A percentile compares a stretch with the other conserved stretches of the same genome.
These are phyloP conservation scores for Cygnus atratus DNA, from an alignment of 2,113 vertebrate genomes.

Conservation along the genomic window DNA sequence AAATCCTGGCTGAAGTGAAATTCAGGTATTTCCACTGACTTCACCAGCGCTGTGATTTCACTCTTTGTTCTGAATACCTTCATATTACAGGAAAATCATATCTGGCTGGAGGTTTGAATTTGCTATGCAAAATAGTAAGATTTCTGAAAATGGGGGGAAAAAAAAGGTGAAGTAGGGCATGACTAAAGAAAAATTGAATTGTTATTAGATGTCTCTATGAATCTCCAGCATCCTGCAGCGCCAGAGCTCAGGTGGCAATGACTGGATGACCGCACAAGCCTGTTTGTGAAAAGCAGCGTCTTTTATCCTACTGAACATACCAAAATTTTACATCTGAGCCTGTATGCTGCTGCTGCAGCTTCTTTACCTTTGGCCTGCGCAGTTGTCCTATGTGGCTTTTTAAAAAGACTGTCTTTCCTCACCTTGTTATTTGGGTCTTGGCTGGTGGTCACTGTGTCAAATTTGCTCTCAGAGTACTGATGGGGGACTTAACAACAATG, in stretches of 20 bases:
- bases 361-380: neutral
- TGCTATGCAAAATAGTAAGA: neutral
- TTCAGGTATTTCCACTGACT: neutral
- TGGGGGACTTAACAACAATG: neutral
- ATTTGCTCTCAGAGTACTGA: neutral
- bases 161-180: neutral
- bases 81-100: neutral
- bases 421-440: neutral
- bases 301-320: neutral
- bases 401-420: neutral
- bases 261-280: neutral
- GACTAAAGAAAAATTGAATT: neutral
- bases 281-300: neutral
- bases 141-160: neutral
- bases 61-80: neutral
- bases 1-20: neutral
- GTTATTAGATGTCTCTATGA: neutral
- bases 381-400: neutral
- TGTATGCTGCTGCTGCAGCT: neutral
- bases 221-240: neutral
- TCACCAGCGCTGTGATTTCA: neutral
- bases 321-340: neutral
- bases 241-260: neutral
- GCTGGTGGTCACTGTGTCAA: neutral
- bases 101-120: neutral